Base-by-base conservation (phyloP, 2,888 invertebrate genomes). In the Pycnomerus fuliginosus region DNA sequence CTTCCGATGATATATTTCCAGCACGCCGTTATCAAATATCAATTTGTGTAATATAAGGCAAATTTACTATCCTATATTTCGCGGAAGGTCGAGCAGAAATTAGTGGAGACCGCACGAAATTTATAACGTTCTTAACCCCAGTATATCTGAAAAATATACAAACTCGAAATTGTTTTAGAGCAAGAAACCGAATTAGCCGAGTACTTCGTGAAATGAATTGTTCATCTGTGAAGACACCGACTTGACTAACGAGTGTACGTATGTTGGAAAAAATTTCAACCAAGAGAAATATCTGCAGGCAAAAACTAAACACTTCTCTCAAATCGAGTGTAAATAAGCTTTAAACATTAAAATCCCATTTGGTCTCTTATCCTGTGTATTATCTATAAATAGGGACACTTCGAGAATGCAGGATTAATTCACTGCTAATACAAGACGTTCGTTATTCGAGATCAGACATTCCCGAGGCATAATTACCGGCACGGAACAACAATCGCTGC, bases 241-340 rank as follows among this genome's bases (percentile, higher is more conserved):
- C 50, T 55, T 58, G 59, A 59, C 56, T 58, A 58, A 59, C 58
- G 59, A 55, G 56, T 57, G 58, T 58, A 59, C 56, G 53, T 45
- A 41, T 35, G 50, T 49, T 42, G 48, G 50, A 52, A 44, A 52
- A 54, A 53, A 52, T 54, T 54, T 55, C 44, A 52, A 54, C 47
- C 39, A 50, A 50, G 7, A 34, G 28, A 48, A 40, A 44, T 48
- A 48, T 44, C 41, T 44, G 41, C 48, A 8, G 15, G 28, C 44
- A 36, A 46, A 42, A 11, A 30, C 15, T 24, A 16, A 16, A 20
- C 8, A 37, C 16, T 16, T 14, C 22, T 33, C 23, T 29, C 22
- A 24, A 44, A 44, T 17, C 16, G 32, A 41, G 24, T 33, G 41
- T 33, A 31, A 32, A 36, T n/a, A n/a, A n/a, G n/a, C n/a, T n/a